Conservation (phyloP, 2,888 invertebrate genomes). For the Sphaeridia pumilis region DNA sequence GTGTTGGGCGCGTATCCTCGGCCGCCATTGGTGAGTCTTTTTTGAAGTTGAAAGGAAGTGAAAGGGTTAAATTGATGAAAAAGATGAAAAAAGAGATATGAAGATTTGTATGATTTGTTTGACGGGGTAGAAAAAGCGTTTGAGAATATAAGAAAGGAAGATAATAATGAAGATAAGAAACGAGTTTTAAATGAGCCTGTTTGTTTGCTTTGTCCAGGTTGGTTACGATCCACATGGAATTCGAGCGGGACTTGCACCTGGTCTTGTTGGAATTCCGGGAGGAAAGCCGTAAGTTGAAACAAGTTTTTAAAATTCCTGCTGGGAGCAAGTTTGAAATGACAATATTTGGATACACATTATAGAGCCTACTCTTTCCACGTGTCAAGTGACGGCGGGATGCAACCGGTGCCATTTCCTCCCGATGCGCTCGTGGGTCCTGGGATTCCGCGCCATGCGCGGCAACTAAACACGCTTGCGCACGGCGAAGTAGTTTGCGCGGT, state of each 20-base stretch:
- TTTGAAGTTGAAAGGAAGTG: too few relatives aligned
- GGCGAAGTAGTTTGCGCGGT: constrained; percentile 97
- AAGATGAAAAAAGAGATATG: too few relatives aligned
- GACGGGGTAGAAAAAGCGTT: too few relatives aligned
- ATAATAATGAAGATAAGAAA: too few relatives aligned
- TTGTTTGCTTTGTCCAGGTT: constrained; percentile 41
- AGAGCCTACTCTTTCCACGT: constrained; percentile 93
- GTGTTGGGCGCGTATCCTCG: constrained; percentile 54
- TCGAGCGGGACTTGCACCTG: constrained; percentile 52
- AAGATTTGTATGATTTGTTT: too few relatives aligned
- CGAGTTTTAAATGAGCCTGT: too few relatives aligned
- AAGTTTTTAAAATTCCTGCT: not conserved
- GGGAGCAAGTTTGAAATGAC: constrained; percentile 3
- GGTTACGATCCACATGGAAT: constrained; percentile 57
- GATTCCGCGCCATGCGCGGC: constrained; percentile 82
- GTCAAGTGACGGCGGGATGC: constrained; percentile 74
- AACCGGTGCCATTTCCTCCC: constrained; percentile 86
- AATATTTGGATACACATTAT: constrained; percentile 41
- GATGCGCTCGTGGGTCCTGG: constrained; percentile 88
- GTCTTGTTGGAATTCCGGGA: constrained; percentile 38
- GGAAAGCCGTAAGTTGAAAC: constrained; percentile 72
- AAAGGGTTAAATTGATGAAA: too few relatives aligned
- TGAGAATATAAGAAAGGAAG: too few relatives aligned
- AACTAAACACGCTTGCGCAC: constrained; percentile 83
- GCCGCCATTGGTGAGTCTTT: constrained; percentile 45